Conservation (phyloP, 2,797 vertebrate species). For the Gymnodraco acuticeps region DNA sequence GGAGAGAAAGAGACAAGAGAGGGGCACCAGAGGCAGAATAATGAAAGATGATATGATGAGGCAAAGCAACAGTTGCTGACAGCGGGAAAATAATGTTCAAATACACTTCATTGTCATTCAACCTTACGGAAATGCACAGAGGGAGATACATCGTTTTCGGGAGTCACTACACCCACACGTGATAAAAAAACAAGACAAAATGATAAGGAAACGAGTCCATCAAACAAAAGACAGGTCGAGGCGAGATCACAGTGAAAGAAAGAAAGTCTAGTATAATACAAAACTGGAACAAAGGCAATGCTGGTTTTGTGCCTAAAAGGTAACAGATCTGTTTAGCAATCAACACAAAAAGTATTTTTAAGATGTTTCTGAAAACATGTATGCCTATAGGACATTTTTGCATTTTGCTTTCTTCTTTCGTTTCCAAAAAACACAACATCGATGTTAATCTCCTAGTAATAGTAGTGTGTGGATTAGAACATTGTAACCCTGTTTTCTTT, state of each 20-base stretch:
- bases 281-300: not conserved
- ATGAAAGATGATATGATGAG: constrained; percentile 43
- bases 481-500: too few species aligned
- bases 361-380: not conserved
- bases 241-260: not conserved
- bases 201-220: constrained; percentile 8
- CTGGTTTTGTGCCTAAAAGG: not conserved
- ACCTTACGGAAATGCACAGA: not conserved
- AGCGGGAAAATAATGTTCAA: constrained; percentile 24
- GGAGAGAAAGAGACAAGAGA: not conserved
- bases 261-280: not conserved
- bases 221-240: constrained; percentile 6
- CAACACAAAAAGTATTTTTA: not conserved
- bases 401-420: not conserved
- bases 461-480: not conserved
- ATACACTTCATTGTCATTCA: constrained; percentile 36
- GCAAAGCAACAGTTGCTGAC: constrained; percentile 45
- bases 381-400: not conserved
- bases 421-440: too few species aligned
- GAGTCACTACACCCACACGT: constrained; percentile 17
- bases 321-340: too few species aligned
- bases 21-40: constrained; percentile 11
- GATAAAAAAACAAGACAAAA: constrained; percentile 6
- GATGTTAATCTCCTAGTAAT: not conserved
- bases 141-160: constrained; percentile 13